phyloP scores from a whole-genome alignment of 2,888 invertebrate species.

The Lithophane socia region DNA sequence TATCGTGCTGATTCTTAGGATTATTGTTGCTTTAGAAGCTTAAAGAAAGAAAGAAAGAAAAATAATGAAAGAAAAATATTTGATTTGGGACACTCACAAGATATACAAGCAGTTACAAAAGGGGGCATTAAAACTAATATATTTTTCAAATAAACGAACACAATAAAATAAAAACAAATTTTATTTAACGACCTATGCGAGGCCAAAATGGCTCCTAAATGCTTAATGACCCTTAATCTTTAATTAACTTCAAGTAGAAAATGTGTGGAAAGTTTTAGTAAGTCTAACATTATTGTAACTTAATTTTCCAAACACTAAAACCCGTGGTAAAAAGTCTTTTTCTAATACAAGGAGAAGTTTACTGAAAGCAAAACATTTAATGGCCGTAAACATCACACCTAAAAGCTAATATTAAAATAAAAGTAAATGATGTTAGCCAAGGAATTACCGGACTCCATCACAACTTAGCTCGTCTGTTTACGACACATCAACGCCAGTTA shows the following conservation, averaged over 20 bases:
- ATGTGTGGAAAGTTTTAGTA: neutral
- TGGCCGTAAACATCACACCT: slow-evolving; percentile 15
- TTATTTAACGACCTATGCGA: too few species aligned
- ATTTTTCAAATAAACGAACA: too few species aligned
- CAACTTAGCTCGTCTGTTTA: slow-evolving; percentile 54
- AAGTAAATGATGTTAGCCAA: slow-evolving; percentile 38
- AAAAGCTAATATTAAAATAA: slow-evolving; percentile 44
- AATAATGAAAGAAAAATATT: too few species aligned
- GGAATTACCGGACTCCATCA: slow-evolving; percentile 36
- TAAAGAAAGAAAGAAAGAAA: neutral
- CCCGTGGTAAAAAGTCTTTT: neutral
- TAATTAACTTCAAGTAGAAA: slow-evolving; percentile 24
- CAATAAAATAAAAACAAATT: too few species aligned
- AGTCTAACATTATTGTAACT: neutral
- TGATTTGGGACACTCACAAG: too few species aligned
- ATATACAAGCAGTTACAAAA: too few species aligned
- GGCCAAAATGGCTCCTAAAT: too few species aligned
- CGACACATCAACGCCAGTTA: slow-evolving; percentile 81
- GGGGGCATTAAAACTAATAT: too few species aligned
- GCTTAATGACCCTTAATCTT: slow-evolving; percentile 2
- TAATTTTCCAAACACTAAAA: neutral
- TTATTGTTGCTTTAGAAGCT: slow-evolving; percentile 24
- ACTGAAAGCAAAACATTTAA: neutral
- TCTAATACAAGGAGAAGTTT: neutral
- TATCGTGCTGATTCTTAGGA: slow-evolving; percentile 41